phyloP scores from a whole-genome alignment of 64 coral and sea anemone genomes.

The Anthopleura sola region DNA sequence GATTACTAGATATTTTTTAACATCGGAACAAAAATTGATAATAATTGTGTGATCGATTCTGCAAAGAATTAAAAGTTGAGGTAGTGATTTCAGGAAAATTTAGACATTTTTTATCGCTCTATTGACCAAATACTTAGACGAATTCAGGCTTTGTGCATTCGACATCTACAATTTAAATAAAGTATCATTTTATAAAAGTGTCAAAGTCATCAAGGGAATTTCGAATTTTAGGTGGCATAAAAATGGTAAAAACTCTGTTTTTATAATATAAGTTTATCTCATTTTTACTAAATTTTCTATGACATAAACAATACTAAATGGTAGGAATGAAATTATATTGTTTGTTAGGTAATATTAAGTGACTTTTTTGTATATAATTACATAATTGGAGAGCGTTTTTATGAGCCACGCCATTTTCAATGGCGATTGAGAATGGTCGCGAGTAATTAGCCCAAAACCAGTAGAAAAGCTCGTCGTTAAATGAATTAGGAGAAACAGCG shows the following conservation, averaged over 20 bases:
- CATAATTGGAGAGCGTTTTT: background rate
- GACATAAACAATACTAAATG: background rate
- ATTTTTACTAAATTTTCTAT: background rate
- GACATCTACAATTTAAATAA: no score
- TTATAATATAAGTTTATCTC: background rate
- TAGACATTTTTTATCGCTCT: background rate
- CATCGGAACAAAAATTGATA: background rate
- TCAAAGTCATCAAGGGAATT: background rate
- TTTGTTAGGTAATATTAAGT: slow-evolving; percentile 1
- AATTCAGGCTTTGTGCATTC: no score
- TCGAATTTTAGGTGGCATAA: background rate
- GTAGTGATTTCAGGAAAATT: background rate
- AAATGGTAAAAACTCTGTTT: background rate
- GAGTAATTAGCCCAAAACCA: background rate
- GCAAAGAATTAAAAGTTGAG: background rate
- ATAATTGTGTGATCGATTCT: background rate
- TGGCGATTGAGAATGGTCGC: background rate
- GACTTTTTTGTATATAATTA: background rate
- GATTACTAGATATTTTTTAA: background rate
- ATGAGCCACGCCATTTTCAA: slow-evolving; percentile 11
- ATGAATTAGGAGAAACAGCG: slow-evolving; percentile 24
- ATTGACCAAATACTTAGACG: background rate
- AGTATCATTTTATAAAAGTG: no score
- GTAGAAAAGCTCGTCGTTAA: background rate
- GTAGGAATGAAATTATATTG: background rate